Conservation (phyloP, 1,140 invertebrate genomes). For the Diplogasteroides magnus region DNA sequence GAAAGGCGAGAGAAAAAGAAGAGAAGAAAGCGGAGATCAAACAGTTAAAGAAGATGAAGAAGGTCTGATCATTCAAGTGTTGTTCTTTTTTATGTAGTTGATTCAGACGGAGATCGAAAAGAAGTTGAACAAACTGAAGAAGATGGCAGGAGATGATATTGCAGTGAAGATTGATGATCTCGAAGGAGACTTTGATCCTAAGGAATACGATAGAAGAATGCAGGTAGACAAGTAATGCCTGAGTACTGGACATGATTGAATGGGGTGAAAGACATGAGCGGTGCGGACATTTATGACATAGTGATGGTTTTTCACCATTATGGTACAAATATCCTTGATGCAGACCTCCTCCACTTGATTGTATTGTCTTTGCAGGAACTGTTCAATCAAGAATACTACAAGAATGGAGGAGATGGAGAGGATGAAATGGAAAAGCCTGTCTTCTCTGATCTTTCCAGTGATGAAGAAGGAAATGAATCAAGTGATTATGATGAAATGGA, state of each 20-base stretch:
- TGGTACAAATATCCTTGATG: no score
- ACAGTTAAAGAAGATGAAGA: constrained; percentile 76
- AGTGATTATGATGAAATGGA: constrained; percentile 12
- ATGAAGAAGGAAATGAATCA: constrained; percentile 7
- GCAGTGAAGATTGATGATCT: constrained; percentile 64
- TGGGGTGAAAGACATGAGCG: no score
- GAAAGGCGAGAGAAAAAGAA: constrained; percentile 72
- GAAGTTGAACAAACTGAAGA: constrained; percentile 78
- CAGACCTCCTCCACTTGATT: not conserved
- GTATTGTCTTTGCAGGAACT: constrained; percentile 60
- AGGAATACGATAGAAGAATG: constrained; percentile 81
- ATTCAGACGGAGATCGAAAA: constrained; percentile 78
- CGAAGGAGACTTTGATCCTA: constrained; percentile 87
- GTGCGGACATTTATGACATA: no score
- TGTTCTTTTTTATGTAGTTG: constrained; percentile 6
- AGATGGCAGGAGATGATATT: constrained; percentile 74
- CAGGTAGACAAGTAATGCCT: constrained; percentile 47
- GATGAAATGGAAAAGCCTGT: constrained; percentile 60
- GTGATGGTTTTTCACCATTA: constrained; percentile 10
- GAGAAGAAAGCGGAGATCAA: constrained; percentile 79
- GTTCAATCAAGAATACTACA: constrained; percentile 81
- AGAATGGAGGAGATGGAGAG: constrained; percentile 50
- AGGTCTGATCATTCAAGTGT: not conserved
- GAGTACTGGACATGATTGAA: no score
- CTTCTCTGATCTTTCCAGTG: constrained; percentile 18